Evolutionary conservation across 1,140 invertebrate genomes (phyloP), one percentile per base, ranked within the genome.

Genomic region (Apis cerana): DNA sequence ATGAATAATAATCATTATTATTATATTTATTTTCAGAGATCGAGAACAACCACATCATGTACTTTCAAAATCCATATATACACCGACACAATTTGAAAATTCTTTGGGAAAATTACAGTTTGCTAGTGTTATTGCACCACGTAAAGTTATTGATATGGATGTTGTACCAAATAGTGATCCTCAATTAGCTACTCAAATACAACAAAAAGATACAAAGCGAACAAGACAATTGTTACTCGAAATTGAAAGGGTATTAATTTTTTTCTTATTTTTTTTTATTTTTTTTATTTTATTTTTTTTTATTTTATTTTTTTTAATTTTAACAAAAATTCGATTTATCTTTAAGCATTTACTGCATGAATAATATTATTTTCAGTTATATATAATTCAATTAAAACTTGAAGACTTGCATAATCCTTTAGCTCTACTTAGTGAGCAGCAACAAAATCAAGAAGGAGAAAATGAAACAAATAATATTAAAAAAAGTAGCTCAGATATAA

Each of bases 101-200:
- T 98, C 98, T 1, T 94, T 99, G 23, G 98, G 98, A 74, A 97
- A 98, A 93, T 93, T 98, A 56, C 97, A 98, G 95, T 97, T 97
- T 82, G 97, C 97, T 61, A 98, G 97, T 91, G 97, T 99, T 48
- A 98, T 97, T 59, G 98, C 98, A 59, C 98, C 98, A 0, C 95
- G 98, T n/a, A 98, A 98, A 94, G 97, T 99, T 70, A 98, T 98
- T 87, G 97, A 98, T 91, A 96, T 98, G 91, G 97, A 98, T 85
- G 95, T 97, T n/a, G 96, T 97, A 8, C 92, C 94, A 4, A 96
- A 96, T 54, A 95, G 92, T 87, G 95, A 95, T 33, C 91, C 93
- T 12, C 95, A 95, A 56, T 92, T 92, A 61, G 88, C 90, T 77
- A 84, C 92, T n/a, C 87, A 92, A 62, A 82, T 92, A 23, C 92